Evolutionary conservation across 1,140 invertebrate genomes (phyloP).

Genomic region (Elysia chlorotica): DNA sequence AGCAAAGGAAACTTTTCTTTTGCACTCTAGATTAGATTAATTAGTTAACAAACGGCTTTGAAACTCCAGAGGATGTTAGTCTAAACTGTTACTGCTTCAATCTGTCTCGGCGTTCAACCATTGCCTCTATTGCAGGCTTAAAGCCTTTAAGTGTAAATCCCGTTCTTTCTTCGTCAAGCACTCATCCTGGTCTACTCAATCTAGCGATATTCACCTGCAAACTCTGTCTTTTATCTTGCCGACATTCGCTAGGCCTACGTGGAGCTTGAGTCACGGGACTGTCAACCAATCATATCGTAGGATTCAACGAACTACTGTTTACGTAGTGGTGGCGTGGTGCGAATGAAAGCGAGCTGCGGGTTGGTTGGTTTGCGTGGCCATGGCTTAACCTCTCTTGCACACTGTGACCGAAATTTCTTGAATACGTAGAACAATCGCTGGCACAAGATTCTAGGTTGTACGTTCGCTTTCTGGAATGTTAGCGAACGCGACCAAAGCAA

Average conservation of each 20-base stretch:
- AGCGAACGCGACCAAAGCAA: too few species aligned
- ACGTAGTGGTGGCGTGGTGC: slow-evolving; percentile 21
- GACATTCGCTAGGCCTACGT: slow-evolving; percentile 21
- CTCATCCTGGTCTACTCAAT: slow-evolving; percentile 15
- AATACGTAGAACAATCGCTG: too few species aligned
- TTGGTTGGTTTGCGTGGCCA: too few species aligned
- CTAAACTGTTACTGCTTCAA: neutral
- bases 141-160: slow-evolving; percentile 6
- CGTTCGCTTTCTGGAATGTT: too few species aligned
- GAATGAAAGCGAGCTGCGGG: too few species aligned
- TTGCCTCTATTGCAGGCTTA: slow-evolving; percentile 17
- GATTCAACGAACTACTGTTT: neutral
- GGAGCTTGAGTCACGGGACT: slow-evolving; percentile 21
- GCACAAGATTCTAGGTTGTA: too few species aligned
- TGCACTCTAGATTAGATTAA: too few species aligned
- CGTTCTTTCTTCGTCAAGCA: neutral
- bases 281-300: slow-evolving; percentile 15
- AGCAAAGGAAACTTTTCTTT: neutral
- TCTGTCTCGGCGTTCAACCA: slow-evolving; percentile 11
- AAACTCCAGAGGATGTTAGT: neutral
- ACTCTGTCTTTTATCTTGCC: slow-evolving; percentile 12
- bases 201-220: slow-evolving; percentile 14
- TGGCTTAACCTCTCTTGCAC: too few species aligned
- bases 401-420: too few species aligned
- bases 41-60: slow-evolving; percentile 3